Conservation (phyloP, 2,113 vertebrate species). For the Silurus meridionalis region DNA sequence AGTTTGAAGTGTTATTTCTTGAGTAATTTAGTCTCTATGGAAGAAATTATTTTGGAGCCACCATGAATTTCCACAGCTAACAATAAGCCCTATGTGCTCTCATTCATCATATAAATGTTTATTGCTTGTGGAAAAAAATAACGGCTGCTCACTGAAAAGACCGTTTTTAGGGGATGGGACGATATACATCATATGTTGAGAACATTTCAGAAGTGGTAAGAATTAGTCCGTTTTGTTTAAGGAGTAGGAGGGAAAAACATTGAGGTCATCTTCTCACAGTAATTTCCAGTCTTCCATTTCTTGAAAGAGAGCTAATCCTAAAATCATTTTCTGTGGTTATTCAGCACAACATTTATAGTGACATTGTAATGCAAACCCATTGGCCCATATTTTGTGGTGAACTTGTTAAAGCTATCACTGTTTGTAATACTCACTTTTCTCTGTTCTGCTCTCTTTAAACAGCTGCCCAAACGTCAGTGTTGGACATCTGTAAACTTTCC, state of each 20-base stretch:
- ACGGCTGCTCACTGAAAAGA: not conserved
- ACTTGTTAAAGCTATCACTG: not conserved
- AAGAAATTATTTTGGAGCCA: not conserved
- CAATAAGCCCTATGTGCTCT: not conserved
- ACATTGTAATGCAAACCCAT: not conserved
- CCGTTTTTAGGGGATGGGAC: not conserved
- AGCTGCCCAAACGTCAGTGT: not conserved
- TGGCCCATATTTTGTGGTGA: not conserved
- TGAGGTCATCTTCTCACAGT: not conserved
- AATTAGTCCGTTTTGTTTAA: not conserved
- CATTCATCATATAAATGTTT: not conserved
- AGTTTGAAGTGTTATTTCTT: not conserved
- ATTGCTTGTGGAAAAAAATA: not conserved
- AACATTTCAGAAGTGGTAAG: not conserved
- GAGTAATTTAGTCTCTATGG: not conserved
- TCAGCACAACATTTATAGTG: not conserved
- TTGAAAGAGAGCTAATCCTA: not conserved
- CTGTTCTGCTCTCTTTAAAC: not conserved
- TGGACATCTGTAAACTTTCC: slow-evolving; percentile 78
- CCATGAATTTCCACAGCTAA: not conserved
- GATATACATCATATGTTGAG: not conserved
- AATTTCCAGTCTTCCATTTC: not conserved
- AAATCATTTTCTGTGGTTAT: not conserved
- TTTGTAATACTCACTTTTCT: not conserved
- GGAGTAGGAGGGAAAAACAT: not conserved